Evolutionary conservation across 2,113 vertebrate genomes (phyloP).

Genomic region (Chaetodon trifascialis): DNA sequence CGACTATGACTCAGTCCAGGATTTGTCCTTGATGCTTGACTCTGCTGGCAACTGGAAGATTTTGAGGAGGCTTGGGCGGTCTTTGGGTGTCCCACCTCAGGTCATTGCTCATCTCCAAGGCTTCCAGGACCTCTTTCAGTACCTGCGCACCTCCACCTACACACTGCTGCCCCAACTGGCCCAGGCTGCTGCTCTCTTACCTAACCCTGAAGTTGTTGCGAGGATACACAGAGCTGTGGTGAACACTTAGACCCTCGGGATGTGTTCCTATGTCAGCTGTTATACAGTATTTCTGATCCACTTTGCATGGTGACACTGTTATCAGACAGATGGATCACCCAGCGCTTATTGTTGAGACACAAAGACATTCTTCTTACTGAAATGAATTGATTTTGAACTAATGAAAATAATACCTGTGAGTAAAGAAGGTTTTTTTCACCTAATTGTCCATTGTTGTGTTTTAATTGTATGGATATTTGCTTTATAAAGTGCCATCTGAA

Average conservation of each 20-base stretch:
- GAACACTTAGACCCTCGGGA: constrained; percentile 21
- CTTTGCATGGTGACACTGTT: constrained; percentile 14
- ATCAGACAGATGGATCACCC: background rate
- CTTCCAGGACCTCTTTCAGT: constrained; percentile 79
- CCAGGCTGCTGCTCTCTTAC: constrained; percentile 67
- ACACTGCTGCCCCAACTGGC: constrained; percentile 74
- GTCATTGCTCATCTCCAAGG: constrained; percentile 60
- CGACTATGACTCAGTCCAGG: constrained; percentile 76
- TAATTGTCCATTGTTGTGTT: background rate
- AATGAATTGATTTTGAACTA: background rate
- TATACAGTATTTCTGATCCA: constrained; percentile 17
- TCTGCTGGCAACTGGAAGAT: constrained; percentile 36
- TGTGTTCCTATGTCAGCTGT: constrained; percentile 45
- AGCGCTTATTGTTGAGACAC: background rate
- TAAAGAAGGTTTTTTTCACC: background rate
- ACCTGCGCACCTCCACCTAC: constrained; percentile 76
- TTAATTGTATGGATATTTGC: background rate
- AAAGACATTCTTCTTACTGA: background rate
- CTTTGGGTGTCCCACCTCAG: constrained; percentile 68
- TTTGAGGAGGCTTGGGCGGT: constrained; percentile 54
- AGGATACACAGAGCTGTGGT: constrained; percentile 71
- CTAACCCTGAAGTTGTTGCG: constrained; percentile 66
- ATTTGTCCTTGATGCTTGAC: constrained; percentile 72
- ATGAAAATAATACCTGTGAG: background rate
- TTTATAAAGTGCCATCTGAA: background rate